phyloP scores from a whole-genome alignment of 2,888 invertebrate species.

The Diabrotica balteata region DNA sequence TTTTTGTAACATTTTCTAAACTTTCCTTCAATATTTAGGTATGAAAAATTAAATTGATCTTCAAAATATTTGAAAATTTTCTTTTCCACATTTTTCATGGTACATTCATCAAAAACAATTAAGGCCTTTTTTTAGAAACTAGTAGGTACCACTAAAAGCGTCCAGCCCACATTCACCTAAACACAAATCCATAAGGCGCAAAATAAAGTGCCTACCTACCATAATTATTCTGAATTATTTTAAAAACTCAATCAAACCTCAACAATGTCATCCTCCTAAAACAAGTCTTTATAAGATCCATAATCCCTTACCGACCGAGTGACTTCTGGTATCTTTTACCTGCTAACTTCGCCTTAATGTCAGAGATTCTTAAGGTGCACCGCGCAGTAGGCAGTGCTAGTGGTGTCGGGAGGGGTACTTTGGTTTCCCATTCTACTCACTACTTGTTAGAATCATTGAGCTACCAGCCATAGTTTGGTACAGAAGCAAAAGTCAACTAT shows the following conservation, averaged over 20 bases:
- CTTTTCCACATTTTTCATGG: no score
- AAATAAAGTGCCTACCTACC: slow-evolving; percentile 29
- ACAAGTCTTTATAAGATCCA: slow-evolving; percentile 41
- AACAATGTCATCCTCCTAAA: slow-evolving; percentile 33
- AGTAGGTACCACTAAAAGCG: slow-evolving; percentile 24
- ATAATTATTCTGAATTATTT: slow-evolving; percentile 43
- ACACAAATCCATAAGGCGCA: slow-evolving; percentile 29
- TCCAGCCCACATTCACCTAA: slow-evolving; percentile 20
- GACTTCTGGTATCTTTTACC: slow-evolving; percentile 55
- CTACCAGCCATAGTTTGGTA: slow-evolving; percentile 61
- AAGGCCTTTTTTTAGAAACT: slow-evolving; percentile 2
- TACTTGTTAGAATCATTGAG: slow-evolving; percentile 61
- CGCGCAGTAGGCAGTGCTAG: slow-evolving; percentile 53
- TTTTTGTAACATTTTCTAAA: no score
- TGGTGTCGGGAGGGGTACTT: slow-evolving; percentile 50
- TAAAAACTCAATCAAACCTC: slow-evolving; percentile 54
- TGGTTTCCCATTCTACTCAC: slow-evolving; percentile 58
- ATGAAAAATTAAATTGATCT: no score
- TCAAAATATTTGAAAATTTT: no score
- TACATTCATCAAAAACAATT: no score
- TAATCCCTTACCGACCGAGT: slow-evolving; percentile 43
- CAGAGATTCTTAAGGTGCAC: slow-evolving; percentile 49
- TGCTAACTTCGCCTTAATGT: slow-evolving; percentile 53
- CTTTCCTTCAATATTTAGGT: no score
- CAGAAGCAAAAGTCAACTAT: slow-evolving; percentile 57